Percentiles rank a stretch among this genome's conserved stretches.
phyloP scores from a whole-genome alignment of 2,113 vertebrate genomes.

The Stegostoma tigrinum region DNA sequence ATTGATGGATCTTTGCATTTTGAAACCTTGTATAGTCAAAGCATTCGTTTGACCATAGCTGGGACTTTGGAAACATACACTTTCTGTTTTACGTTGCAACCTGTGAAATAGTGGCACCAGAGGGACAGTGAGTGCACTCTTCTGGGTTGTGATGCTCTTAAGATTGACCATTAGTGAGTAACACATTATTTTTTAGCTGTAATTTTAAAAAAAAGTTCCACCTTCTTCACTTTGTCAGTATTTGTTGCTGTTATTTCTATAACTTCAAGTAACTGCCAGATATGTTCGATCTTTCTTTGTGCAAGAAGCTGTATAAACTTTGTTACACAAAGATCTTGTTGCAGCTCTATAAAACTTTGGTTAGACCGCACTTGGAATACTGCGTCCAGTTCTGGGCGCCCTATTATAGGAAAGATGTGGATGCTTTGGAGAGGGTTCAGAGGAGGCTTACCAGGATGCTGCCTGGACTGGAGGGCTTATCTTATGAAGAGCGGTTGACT shows the following conservation, averaged over 20 bases:
- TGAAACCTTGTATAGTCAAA: not conserved
- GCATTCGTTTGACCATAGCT: too few species aligned
- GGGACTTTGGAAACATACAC: too few species aligned
- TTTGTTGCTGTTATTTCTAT: not conserved
- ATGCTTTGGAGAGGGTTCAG: too few species aligned
- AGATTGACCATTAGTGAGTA: not conserved
- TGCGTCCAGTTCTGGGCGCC: too few species aligned
- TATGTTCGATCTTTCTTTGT: not conserved
- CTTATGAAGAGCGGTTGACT: too few species aligned
- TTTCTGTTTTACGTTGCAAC: not conserved
- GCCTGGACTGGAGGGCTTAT: too few species aligned
- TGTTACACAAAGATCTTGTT: not conserved
- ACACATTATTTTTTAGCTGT: not conserved
- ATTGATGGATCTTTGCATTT: not conserved
- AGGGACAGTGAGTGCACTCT: too few species aligned
- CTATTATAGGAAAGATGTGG: too few species aligned
- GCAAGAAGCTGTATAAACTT: not conserved
- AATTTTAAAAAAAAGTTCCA: not conserved
- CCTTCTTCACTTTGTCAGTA: not conserved
- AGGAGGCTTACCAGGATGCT: too few species aligned
- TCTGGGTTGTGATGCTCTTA: not conserved
- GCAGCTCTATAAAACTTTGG: too few species aligned
- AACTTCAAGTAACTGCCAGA: not conserved
- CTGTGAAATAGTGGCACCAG: too few species aligned
- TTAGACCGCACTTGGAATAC: too few species aligned